phyloP scores from a whole-genome alignment of 2,113 vertebrate species.

The Octodon degus region DNA sequence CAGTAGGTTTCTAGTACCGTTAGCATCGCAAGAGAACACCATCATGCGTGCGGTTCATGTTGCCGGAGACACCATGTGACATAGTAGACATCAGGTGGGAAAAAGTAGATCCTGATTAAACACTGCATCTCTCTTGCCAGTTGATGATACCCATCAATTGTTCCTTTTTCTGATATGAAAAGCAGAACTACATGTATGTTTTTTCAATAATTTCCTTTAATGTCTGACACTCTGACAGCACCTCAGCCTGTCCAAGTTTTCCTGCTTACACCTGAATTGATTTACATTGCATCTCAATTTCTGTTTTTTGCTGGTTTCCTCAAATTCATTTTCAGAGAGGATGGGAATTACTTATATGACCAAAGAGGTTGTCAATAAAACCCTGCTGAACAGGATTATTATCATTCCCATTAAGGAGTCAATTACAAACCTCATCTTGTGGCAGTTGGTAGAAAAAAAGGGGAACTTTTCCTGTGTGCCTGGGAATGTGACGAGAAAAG shows the following conservation, averaged over 20 bases:
- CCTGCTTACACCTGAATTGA: neutral
- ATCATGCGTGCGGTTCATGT: too few relatives aligned
- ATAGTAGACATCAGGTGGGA: neutral
- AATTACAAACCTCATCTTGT: neutral
- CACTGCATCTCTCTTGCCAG: neutral
- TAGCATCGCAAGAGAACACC: neutral
- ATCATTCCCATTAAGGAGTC: neutral
- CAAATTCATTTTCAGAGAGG: conserved; percentile 38
- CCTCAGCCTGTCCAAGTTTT: neutral
- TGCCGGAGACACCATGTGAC: neutral
- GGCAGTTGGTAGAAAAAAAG: neutral
- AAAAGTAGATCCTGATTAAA: neutral
- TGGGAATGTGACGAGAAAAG: neutral
- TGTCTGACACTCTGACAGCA: neutral
- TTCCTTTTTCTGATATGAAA: neutral
- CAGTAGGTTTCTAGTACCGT: neutral
- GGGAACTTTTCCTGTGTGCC: neutral
- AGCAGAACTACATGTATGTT: neutral
- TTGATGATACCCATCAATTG: neutral
- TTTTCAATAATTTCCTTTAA: conserved; percentile 23
- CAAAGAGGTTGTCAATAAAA: neutral
- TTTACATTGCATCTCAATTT: neutral
- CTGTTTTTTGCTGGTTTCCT: conserved; percentile 2
- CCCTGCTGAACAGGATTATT: neutral
- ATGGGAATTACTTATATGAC: neutral